These are phyloP conservation scores for Phorcus lineatus DNA, from an alignment of 2,888 invertebrate genomes.

Conservation along the genomic window DNA sequence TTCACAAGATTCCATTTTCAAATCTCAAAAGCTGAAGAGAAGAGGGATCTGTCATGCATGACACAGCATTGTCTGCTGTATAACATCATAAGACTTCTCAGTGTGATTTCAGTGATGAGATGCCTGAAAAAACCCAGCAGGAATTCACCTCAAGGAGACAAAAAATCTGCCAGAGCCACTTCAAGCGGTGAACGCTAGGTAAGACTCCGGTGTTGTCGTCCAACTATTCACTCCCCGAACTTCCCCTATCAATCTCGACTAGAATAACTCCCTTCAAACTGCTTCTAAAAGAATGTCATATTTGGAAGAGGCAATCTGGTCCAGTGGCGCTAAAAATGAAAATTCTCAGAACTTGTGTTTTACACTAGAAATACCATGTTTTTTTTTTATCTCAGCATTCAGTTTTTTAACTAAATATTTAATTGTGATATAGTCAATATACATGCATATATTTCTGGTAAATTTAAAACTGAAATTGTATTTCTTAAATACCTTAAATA, in stretches of 20 bases:
- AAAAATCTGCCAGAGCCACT: not conserved
- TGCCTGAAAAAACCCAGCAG: not conserved
- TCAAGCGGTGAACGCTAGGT: not conserved
- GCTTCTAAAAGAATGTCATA: constrained; percentile 13
- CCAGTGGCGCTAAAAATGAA: not conserved
- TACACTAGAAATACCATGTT: no score
- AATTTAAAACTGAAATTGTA: no score
- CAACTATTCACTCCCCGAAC: not conserved
- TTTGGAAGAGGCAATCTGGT: not conserved
- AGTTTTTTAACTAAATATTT: no score
- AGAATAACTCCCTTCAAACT: constrained; percentile 12
- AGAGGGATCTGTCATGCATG: not conserved
- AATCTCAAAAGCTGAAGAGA: not conserved
- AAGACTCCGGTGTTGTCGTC: not conserved
- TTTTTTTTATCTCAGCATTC: no score
- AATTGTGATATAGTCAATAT: no score
- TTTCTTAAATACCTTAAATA: no score
- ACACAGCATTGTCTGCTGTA: not conserved
- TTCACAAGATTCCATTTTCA: no score
- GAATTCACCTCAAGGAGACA: not conserved
- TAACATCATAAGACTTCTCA: not conserved
- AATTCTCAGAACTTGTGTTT: not conserved
- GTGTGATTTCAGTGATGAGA: constrained; percentile 1
- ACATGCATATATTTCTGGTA: no score
- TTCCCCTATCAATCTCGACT: constrained; percentile 8